phyloP scores from a whole-genome alignment of 2,888 invertebrate genomes.

The Hyppa rectilinea region DNA sequence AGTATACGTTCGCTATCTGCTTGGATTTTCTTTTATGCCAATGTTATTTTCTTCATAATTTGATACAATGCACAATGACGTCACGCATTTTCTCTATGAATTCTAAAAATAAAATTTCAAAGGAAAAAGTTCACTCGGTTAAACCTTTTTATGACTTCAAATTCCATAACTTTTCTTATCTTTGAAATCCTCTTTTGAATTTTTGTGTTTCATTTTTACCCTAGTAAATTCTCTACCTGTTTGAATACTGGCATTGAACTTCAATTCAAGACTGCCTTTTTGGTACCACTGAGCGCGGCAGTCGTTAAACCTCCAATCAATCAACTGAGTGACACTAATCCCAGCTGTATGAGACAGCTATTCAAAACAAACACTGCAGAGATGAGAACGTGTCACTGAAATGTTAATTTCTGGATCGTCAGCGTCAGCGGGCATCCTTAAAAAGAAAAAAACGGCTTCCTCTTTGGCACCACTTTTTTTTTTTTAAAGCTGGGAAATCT shows the following conservation, averaged over 20 bases:
- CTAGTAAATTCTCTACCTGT: background rate
- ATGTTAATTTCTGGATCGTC: background rate
- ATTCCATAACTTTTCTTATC: background rate
- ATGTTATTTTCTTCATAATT: too few relatives aligned
- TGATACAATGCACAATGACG: too few relatives aligned
- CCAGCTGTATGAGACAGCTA: conserved; percentile 23
- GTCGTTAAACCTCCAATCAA: background rate
- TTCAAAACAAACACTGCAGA: conserved; percentile 18
- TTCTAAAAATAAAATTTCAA: background rate
- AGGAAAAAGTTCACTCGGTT: background rate
- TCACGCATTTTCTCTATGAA: background rate
- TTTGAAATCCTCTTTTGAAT: background rate
- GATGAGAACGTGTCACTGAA: conserved; percentile 13
- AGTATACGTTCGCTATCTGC: too few relatives aligned
- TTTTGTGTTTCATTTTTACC: background rate
- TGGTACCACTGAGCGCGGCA: background rate
- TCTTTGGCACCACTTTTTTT: too few relatives aligned
- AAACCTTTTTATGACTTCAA: background rate
- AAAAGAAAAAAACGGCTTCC: too few relatives aligned
- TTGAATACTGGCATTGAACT: conserved; percentile 10
- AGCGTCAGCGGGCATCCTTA: too few relatives aligned
- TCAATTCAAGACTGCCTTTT: background rate
- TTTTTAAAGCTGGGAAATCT: too few relatives aligned
- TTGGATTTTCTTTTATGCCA: background rate
- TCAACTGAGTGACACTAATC: conserved; percentile 7